Percentiles rank a stretch among this genome's conserved stretches.
Conservation (phyloP, 1,140 invertebrate genomes). For the Sipha flava region DNA sequence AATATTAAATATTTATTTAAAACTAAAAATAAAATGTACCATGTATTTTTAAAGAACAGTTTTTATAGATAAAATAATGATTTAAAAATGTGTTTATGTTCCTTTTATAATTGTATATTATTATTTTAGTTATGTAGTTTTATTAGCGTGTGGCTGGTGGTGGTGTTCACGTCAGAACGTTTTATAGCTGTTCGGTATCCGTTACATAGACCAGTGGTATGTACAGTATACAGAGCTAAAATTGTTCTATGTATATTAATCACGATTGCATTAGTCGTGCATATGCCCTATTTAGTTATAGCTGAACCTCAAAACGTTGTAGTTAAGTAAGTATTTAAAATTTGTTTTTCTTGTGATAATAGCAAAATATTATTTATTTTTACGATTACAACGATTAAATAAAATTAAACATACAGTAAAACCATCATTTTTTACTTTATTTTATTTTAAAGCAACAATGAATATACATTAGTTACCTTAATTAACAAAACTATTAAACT, state of each 20-base stretch:
- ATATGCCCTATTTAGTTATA: slow-evolving; percentile 55
- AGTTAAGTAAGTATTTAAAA: not conserved
- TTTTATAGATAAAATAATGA: too few relatives aligned
- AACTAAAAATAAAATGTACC: too few relatives aligned
- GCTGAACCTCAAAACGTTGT: slow-evolving; percentile 42
- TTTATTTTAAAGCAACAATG: too few relatives aligned
- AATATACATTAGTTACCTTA: too few relatives aligned
- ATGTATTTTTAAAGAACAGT: too few relatives aligned
- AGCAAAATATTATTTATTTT: too few relatives aligned
- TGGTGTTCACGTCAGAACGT: slow-evolving; percentile 76
- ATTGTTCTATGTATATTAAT: slow-evolving; percentile 51
- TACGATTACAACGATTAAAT: too few relatives aligned
- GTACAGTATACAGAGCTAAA: slow-evolving; percentile 66
- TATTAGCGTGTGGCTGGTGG: slow-evolving; percentile 71
- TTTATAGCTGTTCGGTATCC: slow-evolving; percentile 75
- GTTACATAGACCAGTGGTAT: slow-evolving; percentile 62
- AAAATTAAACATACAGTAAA: too few relatives aligned
- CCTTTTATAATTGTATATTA: not conserved
- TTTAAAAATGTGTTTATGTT: not conserved
- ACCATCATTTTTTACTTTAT: too few relatives aligned
- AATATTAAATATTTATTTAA: too few relatives aligned
- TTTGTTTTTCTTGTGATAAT: too few relatives aligned
- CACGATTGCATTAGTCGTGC: slow-evolving; percentile 49
- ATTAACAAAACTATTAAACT: too few relatives aligned
- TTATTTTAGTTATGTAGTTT: slow-evolving; percentile 51